phyloP scores from a whole-genome alignment of 2,888 invertebrate genomes.

The Leptinotarsa rubiginosa region DNA sequence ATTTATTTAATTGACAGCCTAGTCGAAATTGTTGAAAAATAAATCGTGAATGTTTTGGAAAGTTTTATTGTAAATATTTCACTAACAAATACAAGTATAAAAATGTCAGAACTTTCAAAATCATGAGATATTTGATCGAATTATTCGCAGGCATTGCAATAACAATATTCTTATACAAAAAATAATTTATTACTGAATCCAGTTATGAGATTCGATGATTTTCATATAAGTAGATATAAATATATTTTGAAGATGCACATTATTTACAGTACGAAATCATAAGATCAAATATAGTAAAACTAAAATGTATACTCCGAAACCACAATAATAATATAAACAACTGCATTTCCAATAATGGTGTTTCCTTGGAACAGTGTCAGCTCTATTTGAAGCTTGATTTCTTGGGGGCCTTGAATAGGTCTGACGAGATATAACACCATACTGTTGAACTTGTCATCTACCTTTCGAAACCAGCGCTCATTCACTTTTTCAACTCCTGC shows the following conservation, averaged over 20 bases:
- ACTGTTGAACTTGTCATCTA: conserved; percentile 70
- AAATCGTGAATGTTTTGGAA: not conserved
- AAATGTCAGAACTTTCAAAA: not conserved
- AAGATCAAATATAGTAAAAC: conserved; percentile 43
- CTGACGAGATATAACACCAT: conserved; percentile 81
- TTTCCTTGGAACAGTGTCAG: conserved; percentile 85
- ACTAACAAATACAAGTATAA: not conserved
- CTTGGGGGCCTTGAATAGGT: conserved; percentile 88
- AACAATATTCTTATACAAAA: not conserved
- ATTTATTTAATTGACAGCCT: no score
- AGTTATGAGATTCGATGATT: not conserved
- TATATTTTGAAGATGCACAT: not conserved
- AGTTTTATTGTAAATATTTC: not conserved
- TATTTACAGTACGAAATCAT: not conserved
- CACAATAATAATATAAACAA: conserved; percentile 86
- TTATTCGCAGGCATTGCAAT: not conserved
- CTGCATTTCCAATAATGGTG: conserved; percentile 82
- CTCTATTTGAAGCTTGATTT: conserved; percentile 86
- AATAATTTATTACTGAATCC: not conserved
- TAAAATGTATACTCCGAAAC: conserved; percentile 87
- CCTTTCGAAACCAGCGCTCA: conserved; percentile 64
- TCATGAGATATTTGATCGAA: not conserved
- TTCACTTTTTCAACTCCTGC: conserved; percentile 66
- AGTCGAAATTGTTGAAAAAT: not conserved
- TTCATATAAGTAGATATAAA: not conserved